Percentiles rank a stretch among this genome's conserved stretches.
Evolutionary conservation across 64 coral and sea anemone genomes (phyloP).

Genomic region (Montipora cactus): DNA sequence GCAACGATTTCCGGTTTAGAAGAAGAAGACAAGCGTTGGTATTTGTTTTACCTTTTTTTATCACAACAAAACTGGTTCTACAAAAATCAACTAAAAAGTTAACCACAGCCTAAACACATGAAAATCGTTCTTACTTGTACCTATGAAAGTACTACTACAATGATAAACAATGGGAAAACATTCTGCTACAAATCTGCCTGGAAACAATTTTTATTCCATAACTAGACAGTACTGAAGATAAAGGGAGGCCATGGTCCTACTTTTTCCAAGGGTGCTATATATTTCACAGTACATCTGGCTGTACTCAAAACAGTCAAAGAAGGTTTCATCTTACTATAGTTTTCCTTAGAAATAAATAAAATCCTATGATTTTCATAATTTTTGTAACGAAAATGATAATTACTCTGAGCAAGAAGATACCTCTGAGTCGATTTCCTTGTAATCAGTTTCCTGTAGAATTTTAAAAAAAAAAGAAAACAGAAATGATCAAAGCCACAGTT

Average conservation of each 20-base stretch:
- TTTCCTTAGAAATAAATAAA: not conserved
- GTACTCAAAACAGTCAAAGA: not conserved
- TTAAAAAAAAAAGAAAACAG: not conserved
- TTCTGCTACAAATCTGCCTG: not conserved
- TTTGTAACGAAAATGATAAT: not conserved
- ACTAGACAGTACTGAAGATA: not conserved
- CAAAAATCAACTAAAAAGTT: not conserved
- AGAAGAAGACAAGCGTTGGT: too few species aligned
- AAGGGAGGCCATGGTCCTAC: not conserved
- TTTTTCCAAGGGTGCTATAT: not conserved
- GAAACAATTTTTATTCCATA: not conserved
- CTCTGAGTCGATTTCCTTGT: not conserved
- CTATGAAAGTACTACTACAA: not conserved
- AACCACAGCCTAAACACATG: not conserved
- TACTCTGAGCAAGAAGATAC: not conserved
- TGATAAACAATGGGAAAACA: not conserved
- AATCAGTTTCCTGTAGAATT: constrained; percentile 1
- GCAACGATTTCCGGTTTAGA: too few species aligned
- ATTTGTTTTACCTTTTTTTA: too few species aligned
- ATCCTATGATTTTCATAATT: not conserved
- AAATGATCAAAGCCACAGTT: too few species aligned
- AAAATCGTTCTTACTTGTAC: not conserved
- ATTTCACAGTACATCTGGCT: not conserved
- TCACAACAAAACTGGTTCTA: not conserved
- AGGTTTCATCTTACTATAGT: not conserved